Evolutionary conservation across 2,888 invertebrate genomes (phyloP).

Genomic region (Malthinus seriepunctatus): DNA sequence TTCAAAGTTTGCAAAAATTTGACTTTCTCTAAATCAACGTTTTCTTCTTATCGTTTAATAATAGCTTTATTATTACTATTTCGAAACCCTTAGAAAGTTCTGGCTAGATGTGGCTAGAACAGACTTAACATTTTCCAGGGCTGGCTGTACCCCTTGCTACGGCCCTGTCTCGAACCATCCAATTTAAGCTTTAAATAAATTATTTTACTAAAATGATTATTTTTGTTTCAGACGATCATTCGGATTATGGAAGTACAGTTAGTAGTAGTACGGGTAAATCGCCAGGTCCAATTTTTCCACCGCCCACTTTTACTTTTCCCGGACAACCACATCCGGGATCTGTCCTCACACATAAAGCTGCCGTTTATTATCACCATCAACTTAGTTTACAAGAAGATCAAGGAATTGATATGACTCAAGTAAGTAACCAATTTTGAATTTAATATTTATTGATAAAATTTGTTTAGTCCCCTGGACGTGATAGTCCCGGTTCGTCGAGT

Average conservation of each 20-base stretch:
- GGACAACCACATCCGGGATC: slow-evolving; percentile 63
- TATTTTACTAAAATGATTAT: background rate
- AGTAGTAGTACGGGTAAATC: slow-evolving; percentile 68
- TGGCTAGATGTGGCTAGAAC: too few species aligned
- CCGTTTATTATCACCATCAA: slow-evolving; percentile 81
- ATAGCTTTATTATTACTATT: too few species aligned
- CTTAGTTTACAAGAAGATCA: slow-evolving; percentile 84
- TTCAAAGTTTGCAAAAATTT: too few species aligned
- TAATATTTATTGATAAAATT: background rate
- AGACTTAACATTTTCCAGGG: too few species aligned
- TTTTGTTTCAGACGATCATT: slow-evolving; percentile 65
- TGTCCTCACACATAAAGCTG: slow-evolving; percentile 74
- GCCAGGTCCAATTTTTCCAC: slow-evolving; percentile 66
- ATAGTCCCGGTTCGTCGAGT: slow-evolving; percentile 88
- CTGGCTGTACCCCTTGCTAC: too few species aligned
- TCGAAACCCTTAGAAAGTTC: too few species aligned
- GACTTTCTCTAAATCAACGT: too few species aligned
- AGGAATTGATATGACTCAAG: slow-evolving; percentile 87
- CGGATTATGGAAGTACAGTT: slow-evolving; percentile 67
- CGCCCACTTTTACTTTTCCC: slow-evolving; percentile 76
- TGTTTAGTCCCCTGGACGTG: slow-evolving; percentile 82
- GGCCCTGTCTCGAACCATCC: too few species aligned
- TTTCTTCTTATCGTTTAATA: too few species aligned
- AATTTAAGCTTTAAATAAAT: background rate
- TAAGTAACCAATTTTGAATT: slow-evolving; percentile 40